Base-by-base conservation (phyloP, 2,888 invertebrate species). In the Teleogryllus oceanicus region DNA sequence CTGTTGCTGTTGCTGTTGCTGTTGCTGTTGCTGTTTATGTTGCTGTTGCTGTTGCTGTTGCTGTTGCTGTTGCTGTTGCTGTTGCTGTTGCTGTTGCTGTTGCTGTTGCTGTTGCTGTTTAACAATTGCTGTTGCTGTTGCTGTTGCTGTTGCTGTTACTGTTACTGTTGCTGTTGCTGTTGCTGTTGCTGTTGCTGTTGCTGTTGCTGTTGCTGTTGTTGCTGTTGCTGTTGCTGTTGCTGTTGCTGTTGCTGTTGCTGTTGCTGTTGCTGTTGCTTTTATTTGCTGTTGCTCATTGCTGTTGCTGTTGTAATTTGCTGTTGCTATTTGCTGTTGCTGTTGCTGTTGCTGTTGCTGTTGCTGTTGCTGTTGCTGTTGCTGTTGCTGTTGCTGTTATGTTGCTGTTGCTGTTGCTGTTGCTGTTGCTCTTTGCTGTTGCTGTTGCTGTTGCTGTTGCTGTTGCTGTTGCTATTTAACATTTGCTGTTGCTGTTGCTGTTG, bases 81-180 rank as follows among this genome's bases (percentile, higher is more conserved):
- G 81, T 21, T 81, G 82, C 11, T 80, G 82, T 12, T 80, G 79
- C 24, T 77, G 77, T 51, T 77, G 81, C 12, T 20, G 21, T n/a
- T 77, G 77, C 77, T 49, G 77, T n/a, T 77, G 85, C 82, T 86
- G 88, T 80, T 88, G 89, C 83, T n/a, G n/a, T n/a, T n/a, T n/a
- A n/a, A n/a, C n/a, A n/a, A n/a, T n/a, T n/a, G n/a, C n/a, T 87
- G 89, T 13, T 89, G 89, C 51, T 88, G 88, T 84, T 89, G 89
- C 81, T 90, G 90, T n/a, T 84, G 84, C 80, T 89, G 89, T 51
- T 89, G n/a, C 74, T 84, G 84, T 16, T 83, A 84, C n/a, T 82
- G 80, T 80, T 84, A 81, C 76, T 84, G 85, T 80, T 85, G 84
- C 78, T 85, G 87, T 62, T 77, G 24, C 80, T 81, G 83, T 49